A percentile compares a stretch with the other conserved stretches of the same genome.
Evolutionary conservation across 2,888 invertebrate species (phyloP).

Genomic region (Halictus quadricinctus): DNA sequence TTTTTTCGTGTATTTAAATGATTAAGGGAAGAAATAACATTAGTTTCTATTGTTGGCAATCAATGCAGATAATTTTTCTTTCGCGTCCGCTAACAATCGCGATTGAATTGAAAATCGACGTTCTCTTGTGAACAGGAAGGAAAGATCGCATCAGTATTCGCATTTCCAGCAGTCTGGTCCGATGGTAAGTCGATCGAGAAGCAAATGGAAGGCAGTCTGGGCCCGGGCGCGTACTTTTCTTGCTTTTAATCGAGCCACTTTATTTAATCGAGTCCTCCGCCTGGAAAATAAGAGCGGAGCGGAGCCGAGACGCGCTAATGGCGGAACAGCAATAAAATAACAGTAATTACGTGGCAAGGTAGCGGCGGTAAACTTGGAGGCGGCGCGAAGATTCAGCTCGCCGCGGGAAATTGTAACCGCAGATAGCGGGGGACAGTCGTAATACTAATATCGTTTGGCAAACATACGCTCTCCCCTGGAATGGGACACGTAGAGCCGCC

Average conservation of each 20-base stretch:
- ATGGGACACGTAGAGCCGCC: constrained; percentile 55
- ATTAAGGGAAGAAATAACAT: too few relatives aligned
- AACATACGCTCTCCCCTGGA: constrained; percentile 50
- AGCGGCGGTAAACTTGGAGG: constrained; percentile 27
- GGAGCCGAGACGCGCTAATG: constrained; percentile 16
- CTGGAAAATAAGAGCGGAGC: neutral
- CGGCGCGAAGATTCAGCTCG: constrained; percentile 24
- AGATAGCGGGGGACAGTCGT: constrained; percentile 53
- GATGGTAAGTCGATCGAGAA: constrained; percentile 20
- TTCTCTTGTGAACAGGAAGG: neutral
- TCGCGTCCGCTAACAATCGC: neutral
- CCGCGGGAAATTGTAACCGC: constrained; percentile 53
- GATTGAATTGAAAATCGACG: neutral
- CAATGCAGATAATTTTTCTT: neutral
- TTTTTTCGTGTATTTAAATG: too few relatives aligned
- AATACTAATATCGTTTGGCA: constrained; percentile 60
- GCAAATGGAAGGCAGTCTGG: neutral
- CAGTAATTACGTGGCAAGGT: constrained; percentile 37
- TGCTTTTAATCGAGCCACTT: constrained; percentile 37
- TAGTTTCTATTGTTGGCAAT: neutral
- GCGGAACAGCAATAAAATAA: constrained; percentile 37
- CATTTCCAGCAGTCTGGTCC: constrained; percentile 5
- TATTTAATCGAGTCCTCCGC: constrained; percentile 32
- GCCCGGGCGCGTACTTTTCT: neutral
- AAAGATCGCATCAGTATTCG: neutral